Conservation (phyloP, 64 coral and sea anemone genomes). For the Acropora yongei region DNA sequence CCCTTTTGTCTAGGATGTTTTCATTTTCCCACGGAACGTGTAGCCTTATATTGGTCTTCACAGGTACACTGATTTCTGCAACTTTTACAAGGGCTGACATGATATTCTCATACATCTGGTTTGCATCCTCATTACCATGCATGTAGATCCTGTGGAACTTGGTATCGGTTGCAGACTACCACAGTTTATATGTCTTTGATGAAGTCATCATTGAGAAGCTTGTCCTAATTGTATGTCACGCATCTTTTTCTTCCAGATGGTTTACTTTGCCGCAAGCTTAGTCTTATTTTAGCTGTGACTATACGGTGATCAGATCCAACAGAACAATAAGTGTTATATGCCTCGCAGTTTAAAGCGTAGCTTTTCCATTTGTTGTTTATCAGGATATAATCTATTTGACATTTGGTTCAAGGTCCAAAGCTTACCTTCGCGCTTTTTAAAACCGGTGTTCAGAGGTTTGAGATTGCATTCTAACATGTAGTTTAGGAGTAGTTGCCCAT, state of each 20-base stretch:
- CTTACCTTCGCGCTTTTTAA: slow-evolving; percentile 47
- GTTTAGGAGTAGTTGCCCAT: slow-evolving; percentile 33
- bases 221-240: not conserved
- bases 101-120: slow-evolving; percentile 4
- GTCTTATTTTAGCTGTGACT: slow-evolving; percentile 20
- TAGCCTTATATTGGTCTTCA: not conserved
- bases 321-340: slow-evolving; percentile 13
- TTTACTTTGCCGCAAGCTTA: slow-evolving; percentile 17
- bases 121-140: not conserved
- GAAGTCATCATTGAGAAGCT: not conserved
- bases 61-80: not conserved
- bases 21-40: slow-evolving; percentile 15
- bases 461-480: slow-evolving; percentile 31
- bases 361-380: slow-evolving; percentile 53
- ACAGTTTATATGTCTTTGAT: slow-evolving; percentile 17
- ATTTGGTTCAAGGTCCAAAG: slow-evolving; percentile 33
- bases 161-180: not conserved
- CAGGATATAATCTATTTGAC: slow-evolving; percentile 61
- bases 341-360: slow-evolving; percentile 25
- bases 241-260: not conserved
- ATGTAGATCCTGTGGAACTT: not conserved
- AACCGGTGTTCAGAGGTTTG: slow-evolving; percentile 1
- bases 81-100: not conserved
- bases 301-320: slow-evolving; percentile 47
- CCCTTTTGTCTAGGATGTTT: slow-evolving; percentile 2